Evolutionary conservation across 1,140 invertebrate genomes (phyloP), one percentile per base, ranked within the genome.

Genomic region (Amphibalanus amphitrite): DNA sequence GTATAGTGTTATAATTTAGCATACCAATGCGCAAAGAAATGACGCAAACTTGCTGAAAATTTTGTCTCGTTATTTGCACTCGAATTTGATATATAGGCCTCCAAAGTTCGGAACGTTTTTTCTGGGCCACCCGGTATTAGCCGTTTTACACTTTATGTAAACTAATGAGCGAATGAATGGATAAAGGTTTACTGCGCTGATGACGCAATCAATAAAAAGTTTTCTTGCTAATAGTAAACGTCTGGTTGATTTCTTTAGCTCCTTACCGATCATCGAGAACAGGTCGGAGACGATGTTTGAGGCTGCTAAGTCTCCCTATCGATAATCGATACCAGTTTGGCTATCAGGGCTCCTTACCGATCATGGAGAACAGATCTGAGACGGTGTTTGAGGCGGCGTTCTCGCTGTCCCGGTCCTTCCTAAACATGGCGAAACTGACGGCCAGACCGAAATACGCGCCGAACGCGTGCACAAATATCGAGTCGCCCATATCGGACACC

Each of bases 371-470:
- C 6, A 83, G 72, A 75, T 84, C 82, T 0, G 82, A 82, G 72
- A 80, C 77, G 74, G 82, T 83, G 26, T 82, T 86, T 0, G 92
- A 83, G 3, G 85, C 88, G 78, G 90, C 89, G 59, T 84, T 84
- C 8, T 74, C 71, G 0, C 86, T 80, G 73, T 85, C 80, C 70
- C 84, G 80, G 30, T 82, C 78, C 0, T 81, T 75, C 23, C 75
- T 75, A 71, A 80, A 81, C 3, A 85, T 74, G 20, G 82, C 77
- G 17, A 79, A 74, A 68, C 72, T 92, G 4, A 89, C 88, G 0
- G 89, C 90, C 30, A 98, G 79, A 8, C 95, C 95, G 79, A 97
- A 98, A 80, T 98, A 97, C 29, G 95, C 94, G 0, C 95, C 95
- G 78, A 97, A 98, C 0, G 89, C 86, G 76, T 98, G 95, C 69